phyloP scores from a whole-genome alignment of 2,797 vertebrate genomes.

The Acestrorhynchus altus region DNA sequence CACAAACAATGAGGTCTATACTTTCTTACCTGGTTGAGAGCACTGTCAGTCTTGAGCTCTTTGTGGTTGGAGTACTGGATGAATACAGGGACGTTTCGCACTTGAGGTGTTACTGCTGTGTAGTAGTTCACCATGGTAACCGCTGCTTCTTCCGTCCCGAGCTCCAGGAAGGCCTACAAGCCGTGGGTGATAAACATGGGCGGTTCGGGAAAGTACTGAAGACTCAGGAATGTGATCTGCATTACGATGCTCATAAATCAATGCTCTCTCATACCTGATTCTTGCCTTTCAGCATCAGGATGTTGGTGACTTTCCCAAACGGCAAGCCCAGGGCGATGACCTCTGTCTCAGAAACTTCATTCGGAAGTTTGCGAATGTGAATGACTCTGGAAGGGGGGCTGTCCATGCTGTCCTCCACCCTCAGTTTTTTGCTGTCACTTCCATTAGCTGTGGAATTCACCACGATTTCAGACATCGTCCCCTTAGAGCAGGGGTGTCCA shows the following conservation, averaged over 20 bases:
- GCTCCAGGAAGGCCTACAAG: slow-evolving; percentile 92
- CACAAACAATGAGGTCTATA: background rate
- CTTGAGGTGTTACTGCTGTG: slow-evolving; percentile 91
- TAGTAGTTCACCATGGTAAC: slow-evolving; percentile 99
- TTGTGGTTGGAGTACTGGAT: slow-evolving; percentile 99
- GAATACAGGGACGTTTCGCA: slow-evolving; percentile 94
- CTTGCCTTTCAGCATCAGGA: slow-evolving; percentile 98
- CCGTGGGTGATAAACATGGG: background rate
- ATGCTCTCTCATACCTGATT: slow-evolving; percentile 85
- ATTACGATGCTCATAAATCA: background rate
- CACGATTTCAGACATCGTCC: too few species aligned
- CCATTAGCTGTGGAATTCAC: slow-evolving; percentile 86
- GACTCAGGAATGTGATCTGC: background rate
- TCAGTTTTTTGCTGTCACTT: slow-evolving; percentile 97
- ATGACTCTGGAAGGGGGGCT: slow-evolving; percentile 94
- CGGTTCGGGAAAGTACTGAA: slow-evolving; percentile 3
- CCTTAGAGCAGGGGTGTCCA: too few species aligned
- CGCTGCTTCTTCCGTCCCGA: slow-evolving; percentile 96
- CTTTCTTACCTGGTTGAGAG: slow-evolving; percentile 91
- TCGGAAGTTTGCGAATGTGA: slow-evolving; percentile 96
- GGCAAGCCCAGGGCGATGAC: slow-evolving; percentile 97
- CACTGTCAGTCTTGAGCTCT: slow-evolving; percentile 95
- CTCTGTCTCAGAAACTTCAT: slow-evolving; percentile 97
- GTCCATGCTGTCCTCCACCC: slow-evolving; percentile 92
- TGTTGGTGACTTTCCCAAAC: slow-evolving; percentile 98